A percentile compares a stretch with the other conserved stretches of the same genome.
Conservation (phyloP, 2,797 vertebrate species). For the Tragopan temminckii region DNA sequence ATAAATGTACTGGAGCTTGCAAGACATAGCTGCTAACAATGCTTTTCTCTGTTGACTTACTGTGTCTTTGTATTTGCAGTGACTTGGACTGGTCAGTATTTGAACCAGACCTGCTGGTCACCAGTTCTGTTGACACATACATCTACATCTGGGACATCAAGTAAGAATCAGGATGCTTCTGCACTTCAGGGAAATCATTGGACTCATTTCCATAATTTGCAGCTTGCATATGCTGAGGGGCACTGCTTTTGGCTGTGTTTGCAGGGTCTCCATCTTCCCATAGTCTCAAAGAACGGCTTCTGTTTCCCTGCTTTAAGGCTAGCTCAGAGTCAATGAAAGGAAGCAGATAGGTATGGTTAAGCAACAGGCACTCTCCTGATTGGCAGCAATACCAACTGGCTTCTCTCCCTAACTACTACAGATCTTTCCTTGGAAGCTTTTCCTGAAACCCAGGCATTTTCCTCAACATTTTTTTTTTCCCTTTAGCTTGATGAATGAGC, state of each 20-base stretch:
- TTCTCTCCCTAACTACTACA: neutral
- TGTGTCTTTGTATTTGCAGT: conserved; percentile 74
- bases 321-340: neutral
- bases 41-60: neutral
- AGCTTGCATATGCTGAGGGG: accelerated
- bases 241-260: neutral
- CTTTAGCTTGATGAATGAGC: neutral
- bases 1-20: neutral
- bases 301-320: neutral
- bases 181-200: neutral
- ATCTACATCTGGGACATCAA: conserved; percentile 99
- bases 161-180: conserved; percentile 79
- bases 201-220: neutral
- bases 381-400: neutral
- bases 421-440: neutral
- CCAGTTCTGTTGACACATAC: conserved; percentile 97
- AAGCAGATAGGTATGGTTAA: neutral
- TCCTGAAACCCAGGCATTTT: neutral
- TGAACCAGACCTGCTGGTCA: conserved; percentile 93
- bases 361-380: neutral
- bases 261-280: neutral
- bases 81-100: conserved; percentile 98
- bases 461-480: neutral
- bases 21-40: neutral
- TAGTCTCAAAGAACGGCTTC: neutral